Evolutionary conservation across 2,113 vertebrate species (phyloP).

Genomic region (Perccottus glenii): DNA sequence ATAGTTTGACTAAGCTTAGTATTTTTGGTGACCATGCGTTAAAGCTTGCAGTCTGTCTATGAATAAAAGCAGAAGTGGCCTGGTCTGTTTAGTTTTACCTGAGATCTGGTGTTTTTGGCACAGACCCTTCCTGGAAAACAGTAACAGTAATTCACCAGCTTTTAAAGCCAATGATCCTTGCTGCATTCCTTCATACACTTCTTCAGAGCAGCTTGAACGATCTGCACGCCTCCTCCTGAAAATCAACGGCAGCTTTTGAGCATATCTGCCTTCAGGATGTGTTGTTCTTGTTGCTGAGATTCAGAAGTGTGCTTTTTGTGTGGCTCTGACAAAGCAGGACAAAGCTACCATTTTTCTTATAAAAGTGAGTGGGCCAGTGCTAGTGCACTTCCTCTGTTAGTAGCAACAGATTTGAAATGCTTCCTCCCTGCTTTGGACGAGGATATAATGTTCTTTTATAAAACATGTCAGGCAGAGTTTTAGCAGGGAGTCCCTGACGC

Average conservation of each 20-base stretch:
- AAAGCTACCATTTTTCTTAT: constrained; percentile 44
- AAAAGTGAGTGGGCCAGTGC: constrained; percentile 19
- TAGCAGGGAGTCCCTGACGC: constrained; percentile 46
- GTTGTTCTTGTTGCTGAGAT: constrained; percentile 19
- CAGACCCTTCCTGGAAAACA: constrained; percentile 58
- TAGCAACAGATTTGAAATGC: constrained; percentile 43
- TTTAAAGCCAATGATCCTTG: constrained; percentile 44
- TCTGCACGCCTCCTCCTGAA: constrained; percentile 22
- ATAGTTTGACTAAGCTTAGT: neutral
- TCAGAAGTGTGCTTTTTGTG: constrained; percentile 18
- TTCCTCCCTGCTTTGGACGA: constrained; percentile 46
- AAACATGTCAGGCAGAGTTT: constrained; percentile 63
- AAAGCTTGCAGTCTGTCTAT: neutral
- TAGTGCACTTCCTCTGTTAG: constrained; percentile 61
- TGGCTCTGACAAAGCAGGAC: constrained; percentile 26
- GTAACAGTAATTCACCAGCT: constrained; percentile 50
- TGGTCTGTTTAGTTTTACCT: constrained; percentile 54
- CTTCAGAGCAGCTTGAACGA: constrained; percentile 42
- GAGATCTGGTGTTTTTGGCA: constrained; percentile 36
- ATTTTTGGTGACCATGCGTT: neutral
- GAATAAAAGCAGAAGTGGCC: neutral
- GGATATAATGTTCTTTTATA: constrained; percentile 60
- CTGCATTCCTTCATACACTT: constrained; percentile 47
- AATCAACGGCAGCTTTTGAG: constrained; percentile 25
- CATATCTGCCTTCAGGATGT: constrained; percentile 8